These are phyloP conservation scores for Cepaea hortensis DNA, from an alignment of 2,888 invertebrate genomes.

Conservation along the genomic window DNA sequence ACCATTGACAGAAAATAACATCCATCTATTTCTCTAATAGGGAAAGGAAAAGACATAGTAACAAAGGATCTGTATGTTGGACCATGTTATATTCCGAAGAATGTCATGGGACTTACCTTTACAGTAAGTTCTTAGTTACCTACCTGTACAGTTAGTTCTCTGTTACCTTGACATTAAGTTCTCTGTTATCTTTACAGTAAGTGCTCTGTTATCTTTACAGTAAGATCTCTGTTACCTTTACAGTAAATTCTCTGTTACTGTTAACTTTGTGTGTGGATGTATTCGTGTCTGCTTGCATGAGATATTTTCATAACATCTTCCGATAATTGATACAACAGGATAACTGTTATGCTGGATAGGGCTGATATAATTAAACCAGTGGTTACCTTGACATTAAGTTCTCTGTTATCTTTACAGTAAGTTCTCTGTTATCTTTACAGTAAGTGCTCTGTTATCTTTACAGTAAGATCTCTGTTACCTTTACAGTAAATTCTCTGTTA, in stretches of 20 bases:
- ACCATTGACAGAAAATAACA: too few relatives aligned
- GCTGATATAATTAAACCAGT: too few relatives aligned
- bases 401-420: too few relatives aligned
- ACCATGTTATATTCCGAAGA: conserved; percentile 80
- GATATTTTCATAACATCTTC: too few relatives aligned
- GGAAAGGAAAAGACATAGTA: conserved; percentile 78
- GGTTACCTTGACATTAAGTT: not conserved
- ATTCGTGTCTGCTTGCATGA: too few relatives aligned
- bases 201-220: conserved; percentile 58
- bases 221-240: conserved; percentile 57
- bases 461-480: too few relatives aligned
- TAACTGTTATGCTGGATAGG: too few relatives aligned
- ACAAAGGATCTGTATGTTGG: conserved; percentile 80
- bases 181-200: conserved; percentile 60
- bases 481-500: too few relatives aligned
- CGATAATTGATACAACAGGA: too few relatives aligned
- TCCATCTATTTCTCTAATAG: conserved; percentile 47
- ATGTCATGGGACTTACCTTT: conserved; percentile 72
- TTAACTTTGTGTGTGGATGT: too few relatives aligned
- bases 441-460: too few relatives aligned
- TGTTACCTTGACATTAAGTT: not conserved
- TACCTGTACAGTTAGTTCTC: not conserved
- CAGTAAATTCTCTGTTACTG: conserved; percentile 54
- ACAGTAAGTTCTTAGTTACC: conserved; percentile 54
- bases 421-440: too few relatives aligned